Conservation (phyloP, 2,888 invertebrate genomes). For the Drosophila stalkeri region DNA sequence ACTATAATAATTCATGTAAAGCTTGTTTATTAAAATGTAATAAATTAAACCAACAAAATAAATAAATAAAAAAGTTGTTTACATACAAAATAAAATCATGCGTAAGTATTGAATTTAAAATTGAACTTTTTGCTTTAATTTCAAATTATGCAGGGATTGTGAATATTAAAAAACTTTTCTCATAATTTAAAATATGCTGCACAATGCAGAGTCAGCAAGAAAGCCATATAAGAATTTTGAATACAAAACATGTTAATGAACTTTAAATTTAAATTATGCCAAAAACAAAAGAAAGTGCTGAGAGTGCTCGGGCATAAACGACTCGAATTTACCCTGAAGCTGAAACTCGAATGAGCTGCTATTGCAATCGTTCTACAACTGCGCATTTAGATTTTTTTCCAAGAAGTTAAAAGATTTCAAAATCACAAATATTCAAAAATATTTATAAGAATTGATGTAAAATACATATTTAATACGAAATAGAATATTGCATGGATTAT, state of each 20-base stretch:
- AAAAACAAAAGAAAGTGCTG: background rate
- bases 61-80: background rate
- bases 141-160: background rate
- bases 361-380: too few relatives aligned
- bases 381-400: too few relatives aligned
- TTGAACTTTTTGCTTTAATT: background rate
- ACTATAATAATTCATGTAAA: slow-evolving; percentile 23
- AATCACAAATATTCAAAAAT: too few relatives aligned
- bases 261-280: slow-evolving; percentile 56
- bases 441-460: too few relatives aligned
- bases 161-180: slow-evolving; percentile 1
- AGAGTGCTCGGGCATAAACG: too few relatives aligned
- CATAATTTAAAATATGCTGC: background rate
- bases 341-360: too few relatives aligned
- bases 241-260: slow-evolving; percentile 46
- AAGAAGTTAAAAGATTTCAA: too few relatives aligned
- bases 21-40: slow-evolving; percentile 42
- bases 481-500: too few relatives aligned
- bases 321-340: too few relatives aligned
- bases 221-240: slow-evolving; percentile 17
- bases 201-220: slow-evolving; percentile 1
- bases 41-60: slow-evolving; percentile 32
- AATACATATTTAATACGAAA: too few relatives aligned
- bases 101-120: background rate
- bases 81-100: background rate